A percentile compares a stretch with the other conserved stretches of the same genome.
These are phyloP conservation scores for Scomber scombrus DNA, from an alignment of 2,113 vertebrate species.

Conservation along the genomic window DNA sequence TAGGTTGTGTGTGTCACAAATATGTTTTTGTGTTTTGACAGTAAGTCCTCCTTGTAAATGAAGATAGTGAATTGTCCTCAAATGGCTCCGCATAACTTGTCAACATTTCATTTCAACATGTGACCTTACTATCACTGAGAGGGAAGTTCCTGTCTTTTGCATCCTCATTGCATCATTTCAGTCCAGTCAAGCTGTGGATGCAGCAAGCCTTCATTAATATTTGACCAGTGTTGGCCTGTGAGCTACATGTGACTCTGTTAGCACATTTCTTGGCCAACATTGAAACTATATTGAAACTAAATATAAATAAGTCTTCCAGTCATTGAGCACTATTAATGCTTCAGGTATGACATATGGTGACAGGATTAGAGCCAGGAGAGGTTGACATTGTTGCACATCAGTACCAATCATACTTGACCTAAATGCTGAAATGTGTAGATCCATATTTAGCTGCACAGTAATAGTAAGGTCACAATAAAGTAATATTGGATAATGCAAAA, in stretches of 20 bases:
- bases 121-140: neutral
- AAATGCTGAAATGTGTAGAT: neutral
- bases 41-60: neutral
- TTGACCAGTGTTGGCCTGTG: constrained; percentile 25
- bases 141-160: constrained; percentile 34
- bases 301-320: neutral
- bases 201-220: constrained; percentile 11
- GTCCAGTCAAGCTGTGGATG: constrained; percentile 3
- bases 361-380: neutral
- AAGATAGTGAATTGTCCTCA: neutral
- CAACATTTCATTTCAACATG: constrained; percentile 17
- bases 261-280: neutral
- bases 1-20: too few species aligned
- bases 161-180: constrained; percentile 15
- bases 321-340: neutral
- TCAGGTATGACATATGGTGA: neutral
- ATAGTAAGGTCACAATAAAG: too few species aligned
- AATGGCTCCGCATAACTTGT: neutral
- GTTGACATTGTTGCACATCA: too few species aligned
- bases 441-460: neutral
- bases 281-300: neutral
- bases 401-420: neutral
- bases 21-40: too few species aligned
- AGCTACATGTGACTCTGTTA: constrained; percentile 1
- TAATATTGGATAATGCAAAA: too few species aligned